Percentiles rank a stretch among this genome's conserved stretches.
Conservation (phyloP, 2,888 invertebrate genomes). For the Seladonia tumulorum region DNA sequence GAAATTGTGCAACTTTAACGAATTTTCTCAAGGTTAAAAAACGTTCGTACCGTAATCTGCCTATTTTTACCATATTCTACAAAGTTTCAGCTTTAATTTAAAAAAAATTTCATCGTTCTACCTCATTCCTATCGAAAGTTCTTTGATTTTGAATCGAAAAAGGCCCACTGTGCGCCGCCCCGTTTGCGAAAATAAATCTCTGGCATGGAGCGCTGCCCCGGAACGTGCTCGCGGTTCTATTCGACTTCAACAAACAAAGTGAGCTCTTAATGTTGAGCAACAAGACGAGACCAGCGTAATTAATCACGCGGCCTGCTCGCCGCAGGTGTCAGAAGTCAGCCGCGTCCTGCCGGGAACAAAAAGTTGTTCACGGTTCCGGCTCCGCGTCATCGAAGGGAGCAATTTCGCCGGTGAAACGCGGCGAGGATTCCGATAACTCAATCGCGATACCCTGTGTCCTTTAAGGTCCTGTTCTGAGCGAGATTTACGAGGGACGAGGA, state of each 20-base stretch:
- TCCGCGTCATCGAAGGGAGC: conserved; percentile 23
- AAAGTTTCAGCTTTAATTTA: too few species aligned
- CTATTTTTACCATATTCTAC: too few species aligned
- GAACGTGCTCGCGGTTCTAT: not conserved
- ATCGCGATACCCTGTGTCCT: conserved; percentile 50
- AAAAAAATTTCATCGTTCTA: too few species aligned
- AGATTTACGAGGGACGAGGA: conserved; percentile 66
- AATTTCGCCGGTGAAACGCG: conserved; percentile 44
- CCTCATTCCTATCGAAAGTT: too few species aligned
- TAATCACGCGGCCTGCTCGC: conserved; percentile 20
- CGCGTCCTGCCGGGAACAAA: too few species aligned
- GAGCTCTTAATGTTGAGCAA: not conserved
- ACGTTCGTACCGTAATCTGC: too few species aligned
- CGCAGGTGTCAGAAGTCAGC: conserved; percentile 22
- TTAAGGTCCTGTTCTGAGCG: conserved; percentile 57
- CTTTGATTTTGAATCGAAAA: too few species aligned
- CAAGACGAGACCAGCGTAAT: not conserved
- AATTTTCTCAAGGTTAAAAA: too few species aligned
- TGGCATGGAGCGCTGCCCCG: too few species aligned
- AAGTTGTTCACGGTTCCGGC: too few species aligned
- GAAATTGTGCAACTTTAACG: too few species aligned
- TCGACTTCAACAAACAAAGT: not conserved
- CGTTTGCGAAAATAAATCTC: not conserved
- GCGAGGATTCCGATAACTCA: conserved; percentile 58
- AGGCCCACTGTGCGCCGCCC: too few species aligned